Percentiles rank a stretch among this genome's conserved stretches.
Evolutionary conservation across 2,113 vertebrate species (phyloP).

Genomic region (Amblyopsis rosae): DNA sequence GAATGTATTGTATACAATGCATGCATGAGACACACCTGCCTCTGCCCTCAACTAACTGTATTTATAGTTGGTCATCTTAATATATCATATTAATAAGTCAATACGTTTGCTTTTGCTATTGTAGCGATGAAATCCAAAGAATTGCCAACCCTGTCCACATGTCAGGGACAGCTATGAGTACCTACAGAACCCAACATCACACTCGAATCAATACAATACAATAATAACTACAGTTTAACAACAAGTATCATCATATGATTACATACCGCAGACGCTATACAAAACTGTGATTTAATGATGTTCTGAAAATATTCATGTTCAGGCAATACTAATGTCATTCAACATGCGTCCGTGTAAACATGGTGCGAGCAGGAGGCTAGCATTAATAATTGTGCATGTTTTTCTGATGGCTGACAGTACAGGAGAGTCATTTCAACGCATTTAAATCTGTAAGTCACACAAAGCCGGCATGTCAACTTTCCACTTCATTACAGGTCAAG

Average conservation of each 20-base stretch:
- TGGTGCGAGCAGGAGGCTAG: conserved; percentile 68
- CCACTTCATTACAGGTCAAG: conserved; percentile 81
- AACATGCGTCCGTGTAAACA: conserved; percentile 71
- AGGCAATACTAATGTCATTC: conserved; percentile 74
- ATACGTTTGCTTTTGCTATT: no score
- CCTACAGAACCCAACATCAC: no score
- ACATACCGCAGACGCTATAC: neutral
- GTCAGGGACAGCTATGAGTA: no score
- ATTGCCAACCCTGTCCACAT: no score
- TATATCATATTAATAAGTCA: no score
- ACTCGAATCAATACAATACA: no score
- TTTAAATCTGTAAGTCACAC: conserved; percentile 77
- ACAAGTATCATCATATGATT: neutral
- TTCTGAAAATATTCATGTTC: conserved; percentile 65
- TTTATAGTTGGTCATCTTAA: no score
- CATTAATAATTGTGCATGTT: conserved; percentile 82
- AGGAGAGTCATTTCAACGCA: conserved; percentile 77
- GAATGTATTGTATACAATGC: neutral
- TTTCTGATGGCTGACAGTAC: conserved; percentile 77
- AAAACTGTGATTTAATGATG: conserved; percentile 53
- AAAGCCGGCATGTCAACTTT: conserved; percentile 79
- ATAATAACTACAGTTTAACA: neutral
- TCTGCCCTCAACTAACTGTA: no score
- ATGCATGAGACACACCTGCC: no score
- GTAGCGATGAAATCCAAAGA: no score